These are phyloP conservation scores for Acanthoscelides obtectus DNA, from an alignment of 2,888 invertebrate species.

Conservation along the genomic window DNA sequence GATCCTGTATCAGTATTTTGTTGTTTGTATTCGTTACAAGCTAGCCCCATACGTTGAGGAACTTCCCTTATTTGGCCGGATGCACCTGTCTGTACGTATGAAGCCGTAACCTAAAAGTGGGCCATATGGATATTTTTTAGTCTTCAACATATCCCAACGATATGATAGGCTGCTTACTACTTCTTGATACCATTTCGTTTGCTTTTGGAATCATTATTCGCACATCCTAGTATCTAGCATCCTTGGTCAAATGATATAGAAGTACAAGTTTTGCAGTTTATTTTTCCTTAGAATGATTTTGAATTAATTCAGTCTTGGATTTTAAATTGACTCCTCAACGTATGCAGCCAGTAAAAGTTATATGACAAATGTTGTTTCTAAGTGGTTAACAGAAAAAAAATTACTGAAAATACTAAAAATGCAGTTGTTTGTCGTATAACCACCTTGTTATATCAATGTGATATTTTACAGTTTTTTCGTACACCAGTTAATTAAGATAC, in stretches of 20 bases:
- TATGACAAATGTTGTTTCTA: constrained; percentile 1
- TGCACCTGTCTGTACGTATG: no score
- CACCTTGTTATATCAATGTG: background rate
- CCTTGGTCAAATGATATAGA: no score
- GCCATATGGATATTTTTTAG: no score
- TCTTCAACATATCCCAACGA: no score
- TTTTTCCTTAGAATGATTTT: no score
- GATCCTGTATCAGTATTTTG: constrained; percentile 15
- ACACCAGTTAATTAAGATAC: background rate
- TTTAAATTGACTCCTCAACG: background rate
- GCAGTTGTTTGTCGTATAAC: background rate
- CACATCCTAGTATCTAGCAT: background rate
- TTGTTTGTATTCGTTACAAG: background rate
- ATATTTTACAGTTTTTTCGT: background rate
- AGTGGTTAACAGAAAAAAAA: background rate
- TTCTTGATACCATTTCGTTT: background rate
- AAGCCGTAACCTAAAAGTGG: no score
- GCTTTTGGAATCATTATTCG: background rate
- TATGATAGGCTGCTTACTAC: no score
- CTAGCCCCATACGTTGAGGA: background rate
- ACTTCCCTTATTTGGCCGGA: no score
- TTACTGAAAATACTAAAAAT: background rate
- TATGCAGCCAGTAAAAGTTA: background rate
- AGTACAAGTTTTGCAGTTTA: no score
- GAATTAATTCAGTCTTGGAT: no score